These are phyloP conservation scores for Aphis craccivora DNA, from an alignment of 1,140 invertebrate species.

Conservation along the genomic window DNA sequence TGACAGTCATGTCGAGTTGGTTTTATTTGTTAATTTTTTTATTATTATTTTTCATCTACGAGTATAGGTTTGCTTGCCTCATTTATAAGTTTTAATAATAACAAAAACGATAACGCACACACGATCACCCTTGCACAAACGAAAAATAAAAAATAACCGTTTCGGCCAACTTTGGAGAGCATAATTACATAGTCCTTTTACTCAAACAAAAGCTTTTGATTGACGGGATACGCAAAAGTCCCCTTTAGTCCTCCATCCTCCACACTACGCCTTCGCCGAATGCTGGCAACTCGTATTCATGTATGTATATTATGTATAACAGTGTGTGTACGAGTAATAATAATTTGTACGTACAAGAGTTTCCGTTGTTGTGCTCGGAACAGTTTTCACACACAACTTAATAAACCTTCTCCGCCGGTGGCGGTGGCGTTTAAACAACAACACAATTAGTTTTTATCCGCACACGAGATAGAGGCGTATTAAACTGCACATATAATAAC, in stretches of 20 bases:
- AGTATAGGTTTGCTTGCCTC: background rate
- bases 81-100: conserved; percentile 5
- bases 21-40: background rate
- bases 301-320: background rate
- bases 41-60: background rate
- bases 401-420: background rate
- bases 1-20: background rate
- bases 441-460: conserved; percentile 36
- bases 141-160: background rate
- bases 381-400: conserved; percentile 11
- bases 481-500: background rate
- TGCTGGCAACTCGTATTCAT: background rate
- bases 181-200: background rate
- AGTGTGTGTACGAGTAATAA: background rate
- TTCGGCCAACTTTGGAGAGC: background rate
- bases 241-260: background rate
- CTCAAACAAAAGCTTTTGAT: conserved; percentile 27
- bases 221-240: conserved; percentile 31
- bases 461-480: background rate
- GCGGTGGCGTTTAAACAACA: background rate
- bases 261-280: background rate
- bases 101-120: background rate
- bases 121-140: background rate
- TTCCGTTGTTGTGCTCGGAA: background rate
- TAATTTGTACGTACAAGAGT: conserved; percentile 24